These are phyloP conservation scores for Liolophura sinensis DNA, from an alignment of 1,140 invertebrate species.

Conservation along the genomic window DNA sequence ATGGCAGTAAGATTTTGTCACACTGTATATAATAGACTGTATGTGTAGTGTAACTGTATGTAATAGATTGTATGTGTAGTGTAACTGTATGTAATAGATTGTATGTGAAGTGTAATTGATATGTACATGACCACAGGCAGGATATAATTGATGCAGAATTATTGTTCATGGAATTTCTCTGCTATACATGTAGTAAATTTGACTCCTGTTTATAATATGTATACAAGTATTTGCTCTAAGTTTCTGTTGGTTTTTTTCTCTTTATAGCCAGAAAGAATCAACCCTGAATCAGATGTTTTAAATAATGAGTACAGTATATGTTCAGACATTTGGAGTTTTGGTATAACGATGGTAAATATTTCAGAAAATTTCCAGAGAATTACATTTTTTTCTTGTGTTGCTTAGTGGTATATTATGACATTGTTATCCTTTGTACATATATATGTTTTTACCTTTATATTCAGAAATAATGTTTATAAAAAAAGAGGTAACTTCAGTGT, in stretches of 20 bases:
- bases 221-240: too few relatives aligned
- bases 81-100: too few relatives aligned
- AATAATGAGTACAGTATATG: conserved; percentile 81
- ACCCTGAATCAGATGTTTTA: conserved; percentile 73
- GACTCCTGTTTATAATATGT: too few relatives aligned
- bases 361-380: not conserved
- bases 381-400: not conserved
- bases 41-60: too few relatives aligned
- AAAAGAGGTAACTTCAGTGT: too few relatives aligned
- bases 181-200: too few relatives aligned
- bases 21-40: not conserved
- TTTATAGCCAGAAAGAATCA: conserved; percentile 85
- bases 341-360: conserved; percentile 56
- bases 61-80: too few relatives aligned
- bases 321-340: conserved; percentile 90
- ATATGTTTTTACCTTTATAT: not conserved
- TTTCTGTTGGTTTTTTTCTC: conserved; percentile 1
- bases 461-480: not conserved
- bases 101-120: too few relatives aligned
- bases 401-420: not conserved
- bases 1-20: conserved; percentile 81
- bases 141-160: too few relatives aligned
- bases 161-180: too few relatives aligned
- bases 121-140: too few relatives aligned
- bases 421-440: not conserved